These are phyloP conservation scores for Pristiophorus japonicus DNA, from an alignment of 2,113 vertebrate species.

Conservation along the genomic window DNA sequence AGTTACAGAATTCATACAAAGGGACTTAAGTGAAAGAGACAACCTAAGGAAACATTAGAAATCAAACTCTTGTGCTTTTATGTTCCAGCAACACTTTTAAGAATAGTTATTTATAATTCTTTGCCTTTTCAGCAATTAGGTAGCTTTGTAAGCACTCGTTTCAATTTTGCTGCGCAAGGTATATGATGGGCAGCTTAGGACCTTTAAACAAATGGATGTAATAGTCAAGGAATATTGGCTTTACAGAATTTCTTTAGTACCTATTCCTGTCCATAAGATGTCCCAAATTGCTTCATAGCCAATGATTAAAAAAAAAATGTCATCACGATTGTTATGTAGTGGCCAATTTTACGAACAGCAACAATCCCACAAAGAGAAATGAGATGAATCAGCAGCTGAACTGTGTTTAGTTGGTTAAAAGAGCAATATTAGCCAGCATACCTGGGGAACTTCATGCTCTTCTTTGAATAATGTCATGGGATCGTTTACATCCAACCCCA, in stretches of 20 bases:
- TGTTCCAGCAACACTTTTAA: neutral
- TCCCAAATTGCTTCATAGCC: neutral
- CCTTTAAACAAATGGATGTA: slow-evolving; percentile 19
- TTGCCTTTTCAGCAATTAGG: neutral
- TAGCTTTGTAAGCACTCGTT: neutral
- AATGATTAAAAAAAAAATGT: neutral
- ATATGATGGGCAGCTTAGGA: neutral
- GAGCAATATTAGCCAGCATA: neutral
- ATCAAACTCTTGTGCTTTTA: neutral
- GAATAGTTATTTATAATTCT: neutral
- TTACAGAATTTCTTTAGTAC: neutral
- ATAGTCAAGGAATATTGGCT: neutral
- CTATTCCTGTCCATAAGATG: neutral
- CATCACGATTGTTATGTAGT: neutral
- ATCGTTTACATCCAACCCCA: neutral
- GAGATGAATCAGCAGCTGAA: neutral
- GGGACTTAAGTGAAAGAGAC: neutral
- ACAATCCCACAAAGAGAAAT: neutral
- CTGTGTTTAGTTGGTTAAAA: neutral
- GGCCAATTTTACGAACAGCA: neutral
- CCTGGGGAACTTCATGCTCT: neutral
- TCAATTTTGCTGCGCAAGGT: neutral
- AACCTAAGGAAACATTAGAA: neutral
- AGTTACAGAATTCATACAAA: neutral
- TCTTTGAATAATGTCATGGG: neutral